Conservation (phyloP, 2,888 invertebrate species). For the Acanthosepion pharaonis region DNA sequence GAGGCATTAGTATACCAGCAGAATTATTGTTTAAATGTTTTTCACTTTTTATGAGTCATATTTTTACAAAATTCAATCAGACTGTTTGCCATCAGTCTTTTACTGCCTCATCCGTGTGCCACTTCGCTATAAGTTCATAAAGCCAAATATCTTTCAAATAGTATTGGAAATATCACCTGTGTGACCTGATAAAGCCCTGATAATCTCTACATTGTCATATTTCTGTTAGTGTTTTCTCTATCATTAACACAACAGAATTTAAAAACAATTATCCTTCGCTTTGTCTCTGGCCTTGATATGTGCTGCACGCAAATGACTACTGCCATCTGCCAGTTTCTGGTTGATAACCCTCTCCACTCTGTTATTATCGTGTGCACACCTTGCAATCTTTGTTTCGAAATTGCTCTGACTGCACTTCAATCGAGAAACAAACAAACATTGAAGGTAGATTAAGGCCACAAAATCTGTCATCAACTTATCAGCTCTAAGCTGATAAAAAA, state of each 20-base stretch:
- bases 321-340: constrained; percentile 1
- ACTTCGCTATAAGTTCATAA: not conserved
- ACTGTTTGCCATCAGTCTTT: not conserved
- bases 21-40: not conserved
- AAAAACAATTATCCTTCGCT: constrained; percentile 33
- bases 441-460: not conserved
- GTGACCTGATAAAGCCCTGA: not conserved
- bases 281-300: not conserved
- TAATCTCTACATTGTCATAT: constrained; percentile 33
- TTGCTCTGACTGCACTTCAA: constrained; percentile 13
- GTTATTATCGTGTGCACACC: not conserved
- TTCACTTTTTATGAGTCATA: not conserved
- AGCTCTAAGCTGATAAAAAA: not conserved
- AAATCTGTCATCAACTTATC: not conserved
- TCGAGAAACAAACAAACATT: not conserved
- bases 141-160: not conserved
- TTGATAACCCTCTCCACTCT: not conserved
- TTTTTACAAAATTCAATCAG: constrained; percentile 2
- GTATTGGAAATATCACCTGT: constrained; percentile 5
- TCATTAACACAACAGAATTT: not conserved
- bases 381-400: not conserved
- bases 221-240: not conserved
- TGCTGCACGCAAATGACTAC: not conserved
- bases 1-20: not conserved
- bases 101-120: not conserved